Base-by-base conservation (phyloP, 1,140 invertebrate genomes). In the Bombus sylvicola region DNA sequence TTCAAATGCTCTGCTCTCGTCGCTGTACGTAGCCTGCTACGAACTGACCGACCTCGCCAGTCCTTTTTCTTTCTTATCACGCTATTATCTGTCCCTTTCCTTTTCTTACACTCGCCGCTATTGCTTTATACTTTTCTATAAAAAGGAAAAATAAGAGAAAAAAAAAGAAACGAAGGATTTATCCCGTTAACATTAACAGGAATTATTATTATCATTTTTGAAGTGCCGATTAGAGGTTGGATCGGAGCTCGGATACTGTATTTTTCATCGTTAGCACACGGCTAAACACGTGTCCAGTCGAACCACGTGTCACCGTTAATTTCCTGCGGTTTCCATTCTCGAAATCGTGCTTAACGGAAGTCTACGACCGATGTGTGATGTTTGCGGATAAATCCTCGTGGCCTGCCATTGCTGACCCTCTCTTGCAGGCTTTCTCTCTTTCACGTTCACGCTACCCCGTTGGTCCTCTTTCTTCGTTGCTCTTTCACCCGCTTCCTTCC, bases 381-480 rank as follows among this genome's bases (percentile, higher is more conserved):
- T 93, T 92, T 92, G 92, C 88, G 93, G 91, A 94, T 94, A 94
- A 94, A 94, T 94, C 92, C 91, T 94, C 91, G 85, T 85, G 78
- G 85, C 28, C 64, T 68, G 69, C 81, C 77, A 47, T 64, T 39
- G 89, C 57, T 78, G 81, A 86, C 69, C 74, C 66, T 68, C 53
- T 69, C 73, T 59, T 31, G 47, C 73, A 4, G 5, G 28, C 41
- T 78, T n/a, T 37, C 84, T 68, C 75, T 84, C 72, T 83, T 81
- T 87, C 87, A 85, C 72, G 71, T 71, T 87, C 86, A 4, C 68
- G 72, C 81, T 43, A 75, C 81, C 80, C 75, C 88, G 87, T 64
- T 28, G 34, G 39, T 39, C 47, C 88, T 83, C 69, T 41, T 43
- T 43, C 88, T 68, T 82, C 83, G 71, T 85, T 82, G 81, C 88